phyloP scores from a whole-genome alignment of 2,888 invertebrate genomes.

The Sthenelais limicola region DNA sequence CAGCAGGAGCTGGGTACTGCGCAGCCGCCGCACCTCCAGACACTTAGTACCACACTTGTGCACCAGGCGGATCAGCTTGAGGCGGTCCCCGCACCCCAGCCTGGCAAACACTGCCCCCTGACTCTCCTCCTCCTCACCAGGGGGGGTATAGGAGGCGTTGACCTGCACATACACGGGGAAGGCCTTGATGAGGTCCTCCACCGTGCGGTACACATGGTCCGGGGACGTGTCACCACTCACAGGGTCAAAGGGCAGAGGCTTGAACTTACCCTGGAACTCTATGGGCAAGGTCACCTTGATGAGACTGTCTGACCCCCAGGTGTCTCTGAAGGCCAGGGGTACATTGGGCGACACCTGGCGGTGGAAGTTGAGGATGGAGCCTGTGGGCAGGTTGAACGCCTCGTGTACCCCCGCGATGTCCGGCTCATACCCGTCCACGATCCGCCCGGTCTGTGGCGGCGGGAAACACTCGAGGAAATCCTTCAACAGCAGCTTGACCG shows the following conservation, averaged over 20 bases:
- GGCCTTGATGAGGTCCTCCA: constrained; percentile 47
- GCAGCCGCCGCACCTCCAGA: constrained; percentile 45
- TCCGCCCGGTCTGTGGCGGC: constrained; percentile 47
- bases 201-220: constrained; percentile 49
- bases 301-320: constrained; percentile 26
- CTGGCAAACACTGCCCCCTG: background rate
- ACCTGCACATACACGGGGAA: constrained; percentile 50
- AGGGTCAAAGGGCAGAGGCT: constrained; percentile 50
- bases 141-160: constrained; percentile 41
- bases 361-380: constrained; percentile 44
- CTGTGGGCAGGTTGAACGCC: constrained; percentile 44
- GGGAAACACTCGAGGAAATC: constrained; percentile 50
- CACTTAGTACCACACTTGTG: constrained; percentile 41
- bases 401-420: constrained; percentile 43
- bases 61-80: constrained; percentile 47
- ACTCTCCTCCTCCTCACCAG: constrained; percentile 7
- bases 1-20: constrained; percentile 39
- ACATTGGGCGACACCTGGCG: constrained; percentile 47
- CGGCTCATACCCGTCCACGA: constrained; percentile 44
- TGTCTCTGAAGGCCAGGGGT: constrained; percentile 43
- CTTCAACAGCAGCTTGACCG: constrained; percentile 31
- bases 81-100: constrained; percentile 42
- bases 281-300: constrained; percentile 47
- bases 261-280: constrained; percentile 48
- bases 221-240: constrained; percentile 38